Conservation (phyloP, 1,140 invertebrate species). For the Papilio aristodemus region DNA sequence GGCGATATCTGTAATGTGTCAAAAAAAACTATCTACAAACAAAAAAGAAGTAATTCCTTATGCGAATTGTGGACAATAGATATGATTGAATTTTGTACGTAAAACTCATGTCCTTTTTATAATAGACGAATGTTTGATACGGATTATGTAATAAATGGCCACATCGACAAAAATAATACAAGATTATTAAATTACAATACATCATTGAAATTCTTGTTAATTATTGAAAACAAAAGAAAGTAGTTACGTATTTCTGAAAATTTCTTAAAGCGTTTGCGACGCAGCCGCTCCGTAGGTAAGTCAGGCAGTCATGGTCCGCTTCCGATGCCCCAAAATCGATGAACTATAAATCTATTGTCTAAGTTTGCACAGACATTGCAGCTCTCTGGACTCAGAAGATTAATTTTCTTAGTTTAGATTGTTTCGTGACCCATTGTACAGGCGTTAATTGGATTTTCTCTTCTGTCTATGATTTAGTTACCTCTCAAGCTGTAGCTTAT, state of each 20-base stretch:
- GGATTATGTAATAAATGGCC: too few species aligned
- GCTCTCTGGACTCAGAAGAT: slow-evolving; percentile 76
- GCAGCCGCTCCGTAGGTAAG: slow-evolving; percentile 35
- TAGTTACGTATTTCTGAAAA: slow-evolving; percentile 9
- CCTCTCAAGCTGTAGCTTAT: slow-evolving; percentile 56
- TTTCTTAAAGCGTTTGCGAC: slow-evolving; percentile 22
- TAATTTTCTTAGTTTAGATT: slow-evolving; percentile 81
- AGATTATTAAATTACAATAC: neutral
- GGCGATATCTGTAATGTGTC: too few species aligned
- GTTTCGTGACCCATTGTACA: slow-evolving; percentile 78
- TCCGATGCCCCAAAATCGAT: slow-evolving; percentile 74
- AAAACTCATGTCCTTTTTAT: too few species aligned
- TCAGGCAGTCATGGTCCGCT: slow-evolving; percentile 53
- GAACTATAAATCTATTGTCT: slow-evolving; percentile 78
- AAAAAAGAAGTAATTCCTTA: too few species aligned
- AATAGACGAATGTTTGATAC: too few species aligned
- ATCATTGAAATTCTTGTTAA: neutral
- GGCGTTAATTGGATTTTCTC: slow-evolving; percentile 78
- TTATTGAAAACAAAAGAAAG: slow-evolving; percentile 3
- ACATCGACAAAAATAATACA: too few species aligned
- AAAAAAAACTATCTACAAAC: too few species aligned
- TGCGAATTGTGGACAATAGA: too few species aligned
- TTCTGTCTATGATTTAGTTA: slow-evolving; percentile 74
- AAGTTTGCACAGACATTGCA: slow-evolving; percentile 76
- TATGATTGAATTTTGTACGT: too few species aligned